These are phyloP conservation scores for Tupaia tana DNA, from an alignment of 2,113 vertebrate genomes.

Conservation along the genomic window DNA sequence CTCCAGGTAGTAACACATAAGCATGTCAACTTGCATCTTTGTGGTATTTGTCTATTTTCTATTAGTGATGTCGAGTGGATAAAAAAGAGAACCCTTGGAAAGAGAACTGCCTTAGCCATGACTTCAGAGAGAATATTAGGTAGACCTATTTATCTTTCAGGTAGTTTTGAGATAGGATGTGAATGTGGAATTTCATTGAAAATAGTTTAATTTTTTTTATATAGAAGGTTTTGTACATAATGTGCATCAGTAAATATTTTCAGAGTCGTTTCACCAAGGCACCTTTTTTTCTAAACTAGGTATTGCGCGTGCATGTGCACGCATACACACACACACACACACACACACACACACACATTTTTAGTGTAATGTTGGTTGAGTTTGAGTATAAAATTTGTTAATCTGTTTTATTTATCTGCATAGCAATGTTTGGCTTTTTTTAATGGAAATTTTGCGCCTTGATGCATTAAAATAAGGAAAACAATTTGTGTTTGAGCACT, in stretches of 20 bases:
- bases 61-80: slow-evolving; percentile 62
- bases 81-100: slow-evolving; percentile 41
- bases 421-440: slow-evolving; percentile 71
- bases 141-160: slow-evolving; percentile 59
- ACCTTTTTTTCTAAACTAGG: slow-evolving; percentile 82
- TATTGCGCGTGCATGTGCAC: slow-evolving; percentile 59
- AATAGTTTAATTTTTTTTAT: slow-evolving; percentile 82
- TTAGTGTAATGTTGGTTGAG: slow-evolving; percentile 79
- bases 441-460: slow-evolving; percentile 73
- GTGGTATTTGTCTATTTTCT: neutral
- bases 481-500: slow-evolving; percentile 76
- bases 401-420: slow-evolving; percentile 83
- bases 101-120: slow-evolving; percentile 74
- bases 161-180: slow-evolving; percentile 66
- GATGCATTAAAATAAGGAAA: slow-evolving; percentile 81
- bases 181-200: slow-evolving; percentile 76
- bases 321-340: neutral
- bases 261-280: slow-evolving; percentile 77
- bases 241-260: slow-evolving; percentile 78
- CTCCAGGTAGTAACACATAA: neutral
- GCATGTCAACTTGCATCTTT: slow-evolving; percentile 65
- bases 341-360: slow-evolving; percentile 58
- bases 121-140: slow-evolving; percentile 39
- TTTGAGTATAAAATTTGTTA: slow-evolving; percentile 81
- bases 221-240: slow-evolving; percentile 84